Percentiles rank a stretch among this genome's conserved stretches.
phyloP scores from a whole-genome alignment of 2,113 vertebrate species.

The Odobenus rosmarus region DNA sequence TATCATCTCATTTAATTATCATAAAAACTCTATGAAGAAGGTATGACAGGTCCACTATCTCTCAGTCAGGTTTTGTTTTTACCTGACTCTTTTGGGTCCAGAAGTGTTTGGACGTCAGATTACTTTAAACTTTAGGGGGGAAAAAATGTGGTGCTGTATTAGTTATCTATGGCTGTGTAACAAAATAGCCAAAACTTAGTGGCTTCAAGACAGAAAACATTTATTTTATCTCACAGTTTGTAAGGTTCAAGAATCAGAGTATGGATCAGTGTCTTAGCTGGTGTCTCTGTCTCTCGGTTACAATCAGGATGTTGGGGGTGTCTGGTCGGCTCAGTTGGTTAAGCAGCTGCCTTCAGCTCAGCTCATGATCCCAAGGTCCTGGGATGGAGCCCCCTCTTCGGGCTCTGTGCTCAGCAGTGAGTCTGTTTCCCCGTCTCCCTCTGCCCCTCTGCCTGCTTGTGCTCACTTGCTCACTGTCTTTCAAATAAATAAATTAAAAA shows the following conservation, averaged over 20 bases:
- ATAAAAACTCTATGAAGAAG: neutral
- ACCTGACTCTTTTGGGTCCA: neutral
- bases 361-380: neutral
- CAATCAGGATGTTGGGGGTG: neutral
- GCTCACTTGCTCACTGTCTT: neutral
- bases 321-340: neutral
- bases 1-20: neutral
- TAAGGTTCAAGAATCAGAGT: neutral
- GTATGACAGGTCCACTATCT: neutral
- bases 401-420: neutral
- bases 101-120: neutral
- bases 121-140: neutral
- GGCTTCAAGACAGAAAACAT: neutral
- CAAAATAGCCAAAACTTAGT: neutral
- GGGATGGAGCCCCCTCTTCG: neutral
- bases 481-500: neutral
- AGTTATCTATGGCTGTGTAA: neutral
- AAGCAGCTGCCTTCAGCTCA: neutral
- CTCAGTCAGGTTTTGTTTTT: neutral
- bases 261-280: neutral
- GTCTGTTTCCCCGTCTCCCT: neutral
- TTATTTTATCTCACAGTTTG: neutral
- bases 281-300: neutral
- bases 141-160: neutral
- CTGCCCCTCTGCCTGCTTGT: neutral